A percentile compares a stretch with the other conserved stretches of the same genome.
Conservation (phyloP, 1,140 invertebrate genomes). For the Gonioctena quinquepunctata region DNA sequence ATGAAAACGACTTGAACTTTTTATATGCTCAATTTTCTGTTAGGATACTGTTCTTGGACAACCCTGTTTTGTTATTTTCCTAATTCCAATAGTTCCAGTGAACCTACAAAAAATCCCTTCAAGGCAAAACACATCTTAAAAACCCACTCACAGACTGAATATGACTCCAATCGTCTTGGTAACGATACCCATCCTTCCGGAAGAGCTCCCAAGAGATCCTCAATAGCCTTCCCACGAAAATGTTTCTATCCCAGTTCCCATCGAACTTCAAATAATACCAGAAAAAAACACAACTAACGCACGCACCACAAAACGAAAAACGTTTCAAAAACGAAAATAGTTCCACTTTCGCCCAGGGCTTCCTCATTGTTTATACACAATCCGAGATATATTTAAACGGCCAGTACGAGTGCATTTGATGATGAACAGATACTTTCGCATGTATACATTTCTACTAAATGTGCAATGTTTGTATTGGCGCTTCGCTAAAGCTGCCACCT, state of each 20-base stretch:
- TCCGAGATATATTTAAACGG: not conserved
- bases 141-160: constrained; percentile 66
- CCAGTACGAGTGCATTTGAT: not conserved
- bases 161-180: constrained; percentile 73
- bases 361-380: not conserved
- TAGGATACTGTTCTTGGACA: too few relatives aligned
- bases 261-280: not conserved
- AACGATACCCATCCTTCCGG: constrained; percentile 66
- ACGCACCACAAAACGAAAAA: too few relatives aligned
- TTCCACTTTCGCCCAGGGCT: not conserved
- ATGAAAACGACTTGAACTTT: too few relatives aligned
- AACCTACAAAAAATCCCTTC: too few relatives aligned
- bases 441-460: too few relatives aligned
- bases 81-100: too few relatives aligned
- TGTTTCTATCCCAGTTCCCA: not conserved
- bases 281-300: not conserved
- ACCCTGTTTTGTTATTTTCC: too few relatives aligned
- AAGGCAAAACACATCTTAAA: too few relatives aligned
- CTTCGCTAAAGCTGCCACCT: not conserved
- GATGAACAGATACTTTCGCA: not conserved
- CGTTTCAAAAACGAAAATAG: not conserved
- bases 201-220: not conserved
- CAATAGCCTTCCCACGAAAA: not conserved
- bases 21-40: too few relatives aligned
- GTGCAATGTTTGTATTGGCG: not conserved